These are phyloP conservation scores for Drosophila neocordata DNA, from an alignment of 1,140 invertebrate genomes.

Conservation along the genomic window DNA sequence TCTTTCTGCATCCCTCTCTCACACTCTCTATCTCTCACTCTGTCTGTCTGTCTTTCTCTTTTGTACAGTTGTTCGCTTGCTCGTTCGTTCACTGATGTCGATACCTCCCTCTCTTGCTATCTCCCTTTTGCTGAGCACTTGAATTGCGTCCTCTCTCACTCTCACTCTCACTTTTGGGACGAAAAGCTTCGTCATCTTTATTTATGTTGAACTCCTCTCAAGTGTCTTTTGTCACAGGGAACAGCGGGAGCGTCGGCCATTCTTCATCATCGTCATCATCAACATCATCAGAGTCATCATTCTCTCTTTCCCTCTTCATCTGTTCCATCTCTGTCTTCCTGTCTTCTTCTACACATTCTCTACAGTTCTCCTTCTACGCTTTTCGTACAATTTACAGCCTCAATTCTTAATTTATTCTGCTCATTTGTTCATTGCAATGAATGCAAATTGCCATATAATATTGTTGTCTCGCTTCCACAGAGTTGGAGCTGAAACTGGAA, in stretches of 20 bases:
- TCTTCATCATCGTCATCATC: constrained; percentile 1
- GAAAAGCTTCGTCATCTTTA: constrained; percentile 77
- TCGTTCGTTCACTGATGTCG: constrained; percentile 7
- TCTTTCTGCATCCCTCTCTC: constrained; percentile 2
- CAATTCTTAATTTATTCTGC: constrained; percentile 64
- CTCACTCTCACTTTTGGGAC: constrained; percentile 36
- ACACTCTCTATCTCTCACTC: constrained; percentile 6
- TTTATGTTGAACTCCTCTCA: constrained; percentile 61
- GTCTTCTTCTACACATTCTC: too few species aligned
- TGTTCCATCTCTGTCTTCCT: constrained; percentile 25
- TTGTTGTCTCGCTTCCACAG: constrained; percentile 21
- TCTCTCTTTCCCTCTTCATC: too few species aligned
- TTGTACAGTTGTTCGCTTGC: constrained; percentile 1
- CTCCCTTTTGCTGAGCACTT: background rate
- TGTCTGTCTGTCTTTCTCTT: background rate
- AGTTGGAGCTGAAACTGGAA: background rate
- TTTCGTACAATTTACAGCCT: constrained; percentile 9
- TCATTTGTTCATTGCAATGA: constrained; percentile 60
- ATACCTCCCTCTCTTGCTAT: background rate
- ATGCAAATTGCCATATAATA: constrained; percentile 59
- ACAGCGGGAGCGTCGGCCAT: constrained; percentile 35
- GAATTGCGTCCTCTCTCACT: constrained; percentile 2
- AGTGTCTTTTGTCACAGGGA: constrained; percentile 74
- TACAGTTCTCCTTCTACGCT: background rate
- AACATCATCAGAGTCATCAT: too few species aligned